Conservation (phyloP, 1,140 invertebrate genomes). For the Orussus abietinus region DNA sequence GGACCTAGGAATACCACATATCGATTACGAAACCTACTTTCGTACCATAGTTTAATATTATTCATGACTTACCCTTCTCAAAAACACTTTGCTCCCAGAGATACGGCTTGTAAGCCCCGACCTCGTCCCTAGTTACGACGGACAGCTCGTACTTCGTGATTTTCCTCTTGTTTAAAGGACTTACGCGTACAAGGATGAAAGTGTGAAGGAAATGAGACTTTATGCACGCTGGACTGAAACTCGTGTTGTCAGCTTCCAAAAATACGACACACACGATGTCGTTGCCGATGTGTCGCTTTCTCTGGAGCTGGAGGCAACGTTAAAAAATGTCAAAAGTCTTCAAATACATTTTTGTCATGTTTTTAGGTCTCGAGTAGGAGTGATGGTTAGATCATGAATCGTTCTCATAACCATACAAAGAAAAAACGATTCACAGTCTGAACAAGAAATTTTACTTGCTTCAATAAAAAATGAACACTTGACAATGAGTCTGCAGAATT, state of each 20-base stretch:
- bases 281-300: slow-evolving; percentile 94
- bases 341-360: slow-evolving; percentile 23
- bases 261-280: slow-evolving; percentile 97
- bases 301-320: slow-evolving; percentile 72
- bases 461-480: too few relatives aligned
- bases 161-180: slow-evolving; percentile 78
- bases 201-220: slow-evolving; percentile 92
- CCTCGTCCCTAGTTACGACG: slow-evolving; percentile 93
- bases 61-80: slow-evolving; percentile 74
- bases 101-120: slow-evolving; percentile 95
- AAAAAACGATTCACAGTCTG: too few relatives aligned
- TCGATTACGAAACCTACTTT: too few relatives aligned
- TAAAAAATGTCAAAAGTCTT: slow-evolving; percentile 13
- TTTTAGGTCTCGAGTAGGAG: too few relatives aligned
- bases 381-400: too few relatives aligned
- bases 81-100: slow-evolving; percentile 92
- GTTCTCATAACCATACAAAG: too few relatives aligned
- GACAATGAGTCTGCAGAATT: too few relatives aligned
- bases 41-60: too few relatives aligned
- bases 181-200: slow-evolving; percentile 84
- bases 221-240: slow-evolving; percentile 88
- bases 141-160: slow-evolving; percentile 86
- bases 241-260: slow-evolving; percentile 85
- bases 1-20: slow-evolving; percentile 31
- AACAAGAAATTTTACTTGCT: too few relatives aligned